These are phyloP conservation scores for Sciurus vulgaris DNA, from an alignment of 2,797 vertebrate genomes.

Conservation along the genomic window DNA sequence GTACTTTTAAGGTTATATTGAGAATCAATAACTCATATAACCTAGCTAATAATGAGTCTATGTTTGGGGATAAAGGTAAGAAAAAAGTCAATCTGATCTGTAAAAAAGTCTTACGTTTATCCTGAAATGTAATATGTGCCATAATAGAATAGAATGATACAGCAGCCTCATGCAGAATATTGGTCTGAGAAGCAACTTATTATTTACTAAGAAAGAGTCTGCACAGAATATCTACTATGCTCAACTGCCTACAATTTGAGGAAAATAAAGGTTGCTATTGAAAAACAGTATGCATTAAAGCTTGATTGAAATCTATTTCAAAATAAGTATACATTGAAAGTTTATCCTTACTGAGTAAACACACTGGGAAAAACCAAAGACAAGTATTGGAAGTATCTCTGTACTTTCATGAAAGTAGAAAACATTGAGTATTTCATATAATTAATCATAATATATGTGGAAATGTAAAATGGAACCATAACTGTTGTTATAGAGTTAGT, in stretches of 20 bases:
- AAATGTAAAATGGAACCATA: neutral
- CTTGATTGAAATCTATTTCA: neutral
- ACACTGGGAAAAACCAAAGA: neutral
- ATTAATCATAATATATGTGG: neutral
- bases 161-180: neutral
- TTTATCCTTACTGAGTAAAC: neutral
- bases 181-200: neutral
- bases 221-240: neutral
- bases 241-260: neutral
- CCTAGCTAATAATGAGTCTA: slow-evolving; percentile 40
- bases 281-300: neutral
- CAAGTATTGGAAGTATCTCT: neutral
- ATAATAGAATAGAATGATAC: neutral
- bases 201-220: neutral
- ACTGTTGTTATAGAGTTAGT: neutral
- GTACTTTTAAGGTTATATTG: slow-evolving; percentile 40
- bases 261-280: neutral
- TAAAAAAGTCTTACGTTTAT: neutral
- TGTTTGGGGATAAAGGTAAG: neutral
- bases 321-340: slow-evolving; percentile 2
- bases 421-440: neutral
- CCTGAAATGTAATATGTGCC: neutral
- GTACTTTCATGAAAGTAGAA: neutral
- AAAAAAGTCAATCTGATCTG: neutral
- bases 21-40: slow-evolving; percentile 61